Evolutionary conservation across 1,140 invertebrate genomes (phyloP).

Genomic region (Adelges cooleyi): DNA sequence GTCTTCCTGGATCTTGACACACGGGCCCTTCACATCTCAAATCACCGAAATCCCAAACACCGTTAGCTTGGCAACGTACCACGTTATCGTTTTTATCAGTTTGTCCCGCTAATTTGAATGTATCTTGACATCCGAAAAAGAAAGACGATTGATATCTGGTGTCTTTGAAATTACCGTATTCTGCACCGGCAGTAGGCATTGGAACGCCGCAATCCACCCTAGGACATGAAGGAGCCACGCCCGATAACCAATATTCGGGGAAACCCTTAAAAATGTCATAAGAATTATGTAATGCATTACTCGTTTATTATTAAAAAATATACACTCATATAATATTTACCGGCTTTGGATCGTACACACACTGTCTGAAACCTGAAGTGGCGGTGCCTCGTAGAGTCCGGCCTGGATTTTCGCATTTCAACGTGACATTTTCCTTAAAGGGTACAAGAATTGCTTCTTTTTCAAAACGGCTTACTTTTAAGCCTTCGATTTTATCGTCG

Average conservation of each 20-base stretch:
- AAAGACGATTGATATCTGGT: constrained; percentile 85
- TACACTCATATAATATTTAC: constrained; percentile 39
- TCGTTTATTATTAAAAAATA: neutral
- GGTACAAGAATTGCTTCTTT: constrained; percentile 69
- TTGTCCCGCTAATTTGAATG: constrained; percentile 86
- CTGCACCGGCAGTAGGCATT: constrained; percentile 77
- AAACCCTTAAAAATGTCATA: constrained; percentile 46
- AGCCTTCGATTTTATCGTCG: constrained; percentile 77
- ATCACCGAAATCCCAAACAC: constrained; percentile 94
- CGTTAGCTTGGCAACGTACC: constrained; percentile 80
- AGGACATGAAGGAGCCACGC: constrained; percentile 70
- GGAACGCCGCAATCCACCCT: constrained; percentile 77
- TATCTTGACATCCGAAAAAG: constrained; percentile 93
- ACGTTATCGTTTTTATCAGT: constrained; percentile 82
- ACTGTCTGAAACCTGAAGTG: constrained; percentile 75
- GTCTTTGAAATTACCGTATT: constrained; percentile 76
- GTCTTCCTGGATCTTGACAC: constrained; percentile 87
- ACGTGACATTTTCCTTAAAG: constrained; percentile 79
- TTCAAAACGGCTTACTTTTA: constrained; percentile 60
- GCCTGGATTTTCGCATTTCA: constrained; percentile 66
- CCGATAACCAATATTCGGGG: constrained; percentile 86
- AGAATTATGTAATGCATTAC: neutral
- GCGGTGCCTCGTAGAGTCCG: constrained; percentile 64
- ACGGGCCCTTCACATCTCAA: constrained; percentile 90
- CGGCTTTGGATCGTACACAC: constrained; percentile 86